These are phyloP conservation scores for Heliconius nattereri DNA, from an alignment of 1,140 invertebrate species.

Conservation along the genomic window DNA sequence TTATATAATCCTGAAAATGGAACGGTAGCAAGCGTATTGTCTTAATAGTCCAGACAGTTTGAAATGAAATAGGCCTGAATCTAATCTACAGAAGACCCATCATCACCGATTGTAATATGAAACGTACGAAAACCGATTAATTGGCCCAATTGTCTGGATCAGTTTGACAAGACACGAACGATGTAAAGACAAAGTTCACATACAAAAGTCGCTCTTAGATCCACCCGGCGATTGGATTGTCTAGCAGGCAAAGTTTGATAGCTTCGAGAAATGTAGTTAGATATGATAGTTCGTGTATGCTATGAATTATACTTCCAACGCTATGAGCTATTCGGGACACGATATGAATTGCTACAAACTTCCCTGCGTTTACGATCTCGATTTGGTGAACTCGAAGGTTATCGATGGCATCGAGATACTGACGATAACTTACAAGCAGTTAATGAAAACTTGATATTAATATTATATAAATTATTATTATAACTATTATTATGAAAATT, in stretches of 20 bases:
- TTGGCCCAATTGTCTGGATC: slow-evolving; percentile 67
- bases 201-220: slow-evolving; percentile 71
- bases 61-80: background rate
- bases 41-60: background rate
- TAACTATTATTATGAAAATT: background rate
- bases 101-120: slow-evolving; percentile 50
- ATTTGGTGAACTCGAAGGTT: slow-evolving; percentile 47
- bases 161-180: slow-evolving; percentile 67
- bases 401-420: slow-evolving; percentile 37
- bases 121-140: slow-evolving; percentile 61
- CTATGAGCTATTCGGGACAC: slow-evolving; percentile 54
- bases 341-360: slow-evolving; percentile 58
- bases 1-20: too few relatives aligned
- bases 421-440: slow-evolving; percentile 41
- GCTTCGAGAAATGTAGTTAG: slow-evolving; percentile 67
- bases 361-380: slow-evolving; percentile 43
- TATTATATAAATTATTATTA: background rate
- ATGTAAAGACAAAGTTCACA: slow-evolving; percentile 70
- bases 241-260: slow-evolving; percentile 71
- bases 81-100: background rate
- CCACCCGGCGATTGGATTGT: slow-evolving; percentile 69
- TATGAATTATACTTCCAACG: slow-evolving; percentile 61
- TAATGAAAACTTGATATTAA: slow-evolving; percentile 28
- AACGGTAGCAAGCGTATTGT: too few relatives aligned
- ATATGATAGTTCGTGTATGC: slow-evolving; percentile 62